Evolutionary conservation across 2,113 vertebrate species (phyloP).

Genomic region (Onychostoma macrolepis): DNA sequence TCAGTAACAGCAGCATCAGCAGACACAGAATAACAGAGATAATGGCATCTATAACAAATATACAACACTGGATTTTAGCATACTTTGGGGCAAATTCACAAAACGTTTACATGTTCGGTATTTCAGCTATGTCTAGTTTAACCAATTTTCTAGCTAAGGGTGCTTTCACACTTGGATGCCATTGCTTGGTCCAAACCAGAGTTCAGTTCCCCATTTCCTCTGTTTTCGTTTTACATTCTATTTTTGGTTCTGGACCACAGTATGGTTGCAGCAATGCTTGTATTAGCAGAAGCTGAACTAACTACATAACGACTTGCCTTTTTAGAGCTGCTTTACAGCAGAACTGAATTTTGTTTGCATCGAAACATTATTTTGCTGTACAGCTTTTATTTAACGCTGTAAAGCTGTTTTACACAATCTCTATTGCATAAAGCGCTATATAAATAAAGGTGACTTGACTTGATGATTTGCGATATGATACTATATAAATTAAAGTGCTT

Average conservation of each 20-base stretch:
- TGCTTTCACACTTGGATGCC: background rate
- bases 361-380: no score
- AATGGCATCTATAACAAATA: constrained; percentile 26
- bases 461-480: no score
- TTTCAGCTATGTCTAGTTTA: background rate
- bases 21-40: background rate
- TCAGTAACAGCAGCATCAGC: background rate
- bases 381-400: no score
- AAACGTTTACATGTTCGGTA: background rate
- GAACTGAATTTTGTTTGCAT: no score
- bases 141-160: background rate
- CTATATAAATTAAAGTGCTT: no score
- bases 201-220: background rate
- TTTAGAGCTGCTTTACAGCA: no score
- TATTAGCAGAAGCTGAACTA: background rate
- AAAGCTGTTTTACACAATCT: no score
- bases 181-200: background rate
- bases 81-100: background rate
- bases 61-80: background rate
- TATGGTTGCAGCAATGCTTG: no score
- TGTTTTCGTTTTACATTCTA: background rate
- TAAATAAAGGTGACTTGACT: no score
- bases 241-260: background rate
- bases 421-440: no score
- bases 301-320: no score